Conservation (phyloP, 2,888 invertebrate genomes). For the Acrobeloides nanus region DNA sequence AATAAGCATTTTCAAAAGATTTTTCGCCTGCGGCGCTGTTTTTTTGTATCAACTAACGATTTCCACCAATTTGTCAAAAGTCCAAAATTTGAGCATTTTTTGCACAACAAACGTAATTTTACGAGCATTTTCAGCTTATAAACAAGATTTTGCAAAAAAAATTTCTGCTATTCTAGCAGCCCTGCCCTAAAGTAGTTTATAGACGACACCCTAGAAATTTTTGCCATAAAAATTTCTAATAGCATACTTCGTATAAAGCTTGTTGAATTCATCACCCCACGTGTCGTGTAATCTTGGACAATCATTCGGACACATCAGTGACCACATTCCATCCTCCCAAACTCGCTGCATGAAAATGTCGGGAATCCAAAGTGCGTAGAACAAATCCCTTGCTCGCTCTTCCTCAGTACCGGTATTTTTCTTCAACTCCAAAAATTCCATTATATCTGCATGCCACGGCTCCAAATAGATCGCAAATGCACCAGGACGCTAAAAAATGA, state of each 20-base stretch:
- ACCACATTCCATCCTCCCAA: slow-evolving; percentile 65
- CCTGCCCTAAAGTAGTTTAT: too few species aligned
- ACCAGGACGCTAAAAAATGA: slow-evolving; percentile 70
- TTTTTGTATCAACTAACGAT: too few species aligned
- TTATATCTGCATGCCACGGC: slow-evolving; percentile 96
- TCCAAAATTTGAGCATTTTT: too few species aligned
- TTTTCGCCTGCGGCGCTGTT: too few species aligned
- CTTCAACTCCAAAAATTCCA: slow-evolving; percentile 84
- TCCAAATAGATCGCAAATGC: slow-evolving; percentile 97
- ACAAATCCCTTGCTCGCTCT: slow-evolving; percentile 82
- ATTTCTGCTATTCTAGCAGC: too few species aligned
- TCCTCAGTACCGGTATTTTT: slow-evolving; percentile 87
- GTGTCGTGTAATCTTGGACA: slow-evolving; percentile 80
- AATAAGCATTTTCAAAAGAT: too few species aligned
- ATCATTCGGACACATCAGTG: slow-evolving; percentile 92
- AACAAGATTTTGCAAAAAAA: too few species aligned
- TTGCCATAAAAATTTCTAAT: too few species aligned
- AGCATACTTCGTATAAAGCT: slow-evolving; percentile 68
- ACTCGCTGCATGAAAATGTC: slow-evolving; percentile 89
- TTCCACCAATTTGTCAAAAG: too few species aligned
- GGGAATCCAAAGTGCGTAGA: slow-evolving; percentile 90
- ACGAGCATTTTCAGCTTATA: too few species aligned
- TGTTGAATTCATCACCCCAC: slow-evolving; percentile 90
- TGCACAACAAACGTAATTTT: too few species aligned
- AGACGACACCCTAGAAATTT: too few species aligned